Percentiles rank a stretch among this genome's conserved stretches.
Evolutionary conservation across 1,140 invertebrate genomes (phyloP).

Genomic region (Pachyrhynchus sulphureomaculatus): DNA sequence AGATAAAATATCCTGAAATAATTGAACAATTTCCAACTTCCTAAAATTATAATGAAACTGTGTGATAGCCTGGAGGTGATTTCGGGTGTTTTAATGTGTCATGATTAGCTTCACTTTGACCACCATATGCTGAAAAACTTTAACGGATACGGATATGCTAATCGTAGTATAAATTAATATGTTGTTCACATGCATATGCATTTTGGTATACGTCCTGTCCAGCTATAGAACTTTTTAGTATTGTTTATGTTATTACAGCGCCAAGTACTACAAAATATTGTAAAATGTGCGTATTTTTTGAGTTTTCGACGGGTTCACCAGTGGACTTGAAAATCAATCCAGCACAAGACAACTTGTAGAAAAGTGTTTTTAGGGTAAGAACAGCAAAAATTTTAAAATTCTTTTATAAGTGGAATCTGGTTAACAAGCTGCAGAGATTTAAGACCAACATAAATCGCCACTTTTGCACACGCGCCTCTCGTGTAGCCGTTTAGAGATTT

Average conservation of each 20-base stretch:
- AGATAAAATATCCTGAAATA: no score
- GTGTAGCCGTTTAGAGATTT: no score
- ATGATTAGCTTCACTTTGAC: slow-evolving; percentile 44
- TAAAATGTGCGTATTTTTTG: neutral
- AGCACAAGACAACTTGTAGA: no score
- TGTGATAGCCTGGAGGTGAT: slow-evolving; percentile 1
- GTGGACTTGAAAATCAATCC: no score
- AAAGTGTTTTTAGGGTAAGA: no score
- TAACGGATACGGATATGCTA: slow-evolving; percentile 52
- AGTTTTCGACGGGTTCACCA: neutral
- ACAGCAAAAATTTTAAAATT: no score
- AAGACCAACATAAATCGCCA: no score
- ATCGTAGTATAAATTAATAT: slow-evolving; percentile 52
- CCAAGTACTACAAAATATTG: neutral
- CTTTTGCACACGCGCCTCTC: no score
- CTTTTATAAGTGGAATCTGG: no score
- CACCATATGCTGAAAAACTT: slow-evolving; percentile 47
- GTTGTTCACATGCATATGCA: slow-evolving; percentile 51
- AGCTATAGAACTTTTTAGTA: neutral
- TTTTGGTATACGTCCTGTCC: slow-evolving; percentile 40
- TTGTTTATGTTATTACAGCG: slow-evolving; percentile 7
- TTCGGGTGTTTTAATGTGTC: slow-evolving; percentile 39
- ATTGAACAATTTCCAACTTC: no score
- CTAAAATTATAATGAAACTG: no score
- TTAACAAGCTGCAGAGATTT: no score